Evolutionary conservation across 2,113 vertebrate genomes (phyloP).

Genomic region (Passer domesticus): DNA sequence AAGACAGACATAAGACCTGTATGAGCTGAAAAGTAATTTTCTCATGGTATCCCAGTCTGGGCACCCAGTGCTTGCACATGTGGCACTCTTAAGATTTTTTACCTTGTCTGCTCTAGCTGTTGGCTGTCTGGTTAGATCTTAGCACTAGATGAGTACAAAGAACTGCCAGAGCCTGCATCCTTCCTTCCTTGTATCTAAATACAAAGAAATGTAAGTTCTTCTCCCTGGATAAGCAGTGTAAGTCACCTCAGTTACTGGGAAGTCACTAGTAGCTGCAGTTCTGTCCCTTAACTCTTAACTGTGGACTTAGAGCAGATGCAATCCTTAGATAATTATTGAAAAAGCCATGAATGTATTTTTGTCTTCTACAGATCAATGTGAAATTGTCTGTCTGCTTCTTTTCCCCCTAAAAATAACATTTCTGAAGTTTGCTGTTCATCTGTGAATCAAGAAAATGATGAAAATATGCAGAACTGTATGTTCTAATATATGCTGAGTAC

Average conservation of each 20-base stretch:
- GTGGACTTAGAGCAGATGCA: not conserved
- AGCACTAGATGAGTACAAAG: not conserved
- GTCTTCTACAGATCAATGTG: not conserved
- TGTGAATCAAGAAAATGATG: slow-evolving; percentile 39
- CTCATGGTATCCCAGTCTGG: not conserved
- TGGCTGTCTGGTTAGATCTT: not conserved
- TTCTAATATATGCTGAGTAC: slow-evolving; percentile 30
- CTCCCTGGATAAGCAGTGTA: not conserved
- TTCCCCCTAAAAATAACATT: slow-evolving; percentile 9
- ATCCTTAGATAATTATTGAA: not conserved
- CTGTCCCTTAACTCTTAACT: not conserved
- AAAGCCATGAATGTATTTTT: not conserved
- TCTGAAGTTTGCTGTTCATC: not conserved
- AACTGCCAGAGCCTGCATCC: not conserved
- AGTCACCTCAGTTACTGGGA: not conserved
- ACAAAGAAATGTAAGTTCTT: not conserved
- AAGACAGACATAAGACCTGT: not conserved
- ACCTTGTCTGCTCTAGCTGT: not conserved
- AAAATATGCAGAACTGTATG: slow-evolving; percentile 41
- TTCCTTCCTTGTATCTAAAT: not conserved
- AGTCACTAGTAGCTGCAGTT: not conserved
- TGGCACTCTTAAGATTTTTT: not conserved
- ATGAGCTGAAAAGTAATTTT: not conserved
- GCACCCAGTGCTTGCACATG: not conserved
- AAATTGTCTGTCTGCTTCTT: not conserved